phyloP scores from a whole-genome alignment of 2,797 vertebrate genomes.

The Oceanodroma leucorhoa region DNA sequence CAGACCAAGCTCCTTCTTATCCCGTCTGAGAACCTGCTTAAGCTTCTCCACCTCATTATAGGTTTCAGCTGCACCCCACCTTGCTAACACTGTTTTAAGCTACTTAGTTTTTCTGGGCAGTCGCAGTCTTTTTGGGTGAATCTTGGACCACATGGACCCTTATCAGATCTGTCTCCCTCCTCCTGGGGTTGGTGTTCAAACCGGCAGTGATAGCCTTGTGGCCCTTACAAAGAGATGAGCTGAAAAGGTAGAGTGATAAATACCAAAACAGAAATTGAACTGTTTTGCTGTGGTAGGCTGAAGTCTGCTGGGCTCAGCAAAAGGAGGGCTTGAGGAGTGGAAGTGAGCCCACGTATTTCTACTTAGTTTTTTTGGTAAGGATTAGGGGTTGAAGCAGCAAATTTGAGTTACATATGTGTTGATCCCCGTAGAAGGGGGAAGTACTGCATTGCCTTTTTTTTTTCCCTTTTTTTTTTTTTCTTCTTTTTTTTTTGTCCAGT shows the following conservation, averaged over 20 bases:
- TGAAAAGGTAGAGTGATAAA: not conserved
- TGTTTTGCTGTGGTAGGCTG: not conserved
- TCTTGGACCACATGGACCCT: not conserved
- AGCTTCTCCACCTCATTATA: not conserved
- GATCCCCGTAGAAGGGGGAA: not conserved
- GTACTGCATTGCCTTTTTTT: not conserved
- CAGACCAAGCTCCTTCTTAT: not conserved
- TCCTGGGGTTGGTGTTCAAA: not conserved
- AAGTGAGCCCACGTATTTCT: not conserved
- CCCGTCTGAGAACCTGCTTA: not conserved
- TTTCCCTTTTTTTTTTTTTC: no score
- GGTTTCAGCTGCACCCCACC: not conserved
- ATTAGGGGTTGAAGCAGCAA: not conserved
- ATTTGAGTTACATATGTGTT: not conserved
- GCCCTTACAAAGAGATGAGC: not conserved
- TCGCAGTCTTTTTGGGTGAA: not conserved
- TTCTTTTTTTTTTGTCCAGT: not conserved
- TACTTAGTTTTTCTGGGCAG: not conserved
- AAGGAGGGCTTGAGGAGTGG: not conserved
- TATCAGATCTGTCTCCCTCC: not conserved
- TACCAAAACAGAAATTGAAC: not conserved
- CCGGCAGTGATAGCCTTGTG: not conserved
- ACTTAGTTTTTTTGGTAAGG: not conserved
- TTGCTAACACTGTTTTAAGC: not conserved
- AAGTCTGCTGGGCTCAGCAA: not conserved